phyloP scores from a whole-genome alignment of 2,113 vertebrate species.

The Pelusios castaneus region DNA sequence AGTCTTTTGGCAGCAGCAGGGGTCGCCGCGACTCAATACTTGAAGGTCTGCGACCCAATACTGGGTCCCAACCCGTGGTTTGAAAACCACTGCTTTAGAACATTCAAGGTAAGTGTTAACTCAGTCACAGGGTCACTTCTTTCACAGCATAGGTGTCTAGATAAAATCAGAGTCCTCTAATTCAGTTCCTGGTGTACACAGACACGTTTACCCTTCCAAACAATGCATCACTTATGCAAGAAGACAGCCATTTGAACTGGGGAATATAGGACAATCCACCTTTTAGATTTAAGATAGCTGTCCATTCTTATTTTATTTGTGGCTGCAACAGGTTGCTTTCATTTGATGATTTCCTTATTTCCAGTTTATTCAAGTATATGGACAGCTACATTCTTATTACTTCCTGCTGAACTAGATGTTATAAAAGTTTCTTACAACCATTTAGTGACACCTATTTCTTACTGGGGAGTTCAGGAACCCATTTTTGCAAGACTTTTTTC shows the following conservation, averaged over 20 bases:
- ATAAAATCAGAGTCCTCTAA: not conserved
- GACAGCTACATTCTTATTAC: not conserved
- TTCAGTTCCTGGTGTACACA: not conserved
- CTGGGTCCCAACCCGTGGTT: too few species aligned
- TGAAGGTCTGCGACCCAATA: too few species aligned
- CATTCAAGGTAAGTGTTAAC: not conserved
- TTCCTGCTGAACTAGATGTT: not conserved
- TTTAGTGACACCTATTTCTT: not conserved
- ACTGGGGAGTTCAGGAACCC: not conserved
- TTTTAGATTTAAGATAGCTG: not conserved
- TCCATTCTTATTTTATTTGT: not conserved
- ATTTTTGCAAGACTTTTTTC: not conserved
- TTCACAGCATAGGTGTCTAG: not conserved
- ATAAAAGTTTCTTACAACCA: not conserved
- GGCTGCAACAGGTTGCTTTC: not conserved
- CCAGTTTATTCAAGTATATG: not conserved
- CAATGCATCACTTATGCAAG: not conserved
- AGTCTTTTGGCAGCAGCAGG: too few species aligned
- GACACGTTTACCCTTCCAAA: not conserved
- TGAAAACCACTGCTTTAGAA: too few species aligned
- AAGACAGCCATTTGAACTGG: not conserved
- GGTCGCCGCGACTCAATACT: too few species aligned
- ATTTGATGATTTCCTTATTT: not conserved
- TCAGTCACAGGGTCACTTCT: not conserved
- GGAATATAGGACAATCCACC: not conserved